Base-by-base conservation (phyloP, 2,888 invertebrate species). In the Empis stercorea region DNA sequence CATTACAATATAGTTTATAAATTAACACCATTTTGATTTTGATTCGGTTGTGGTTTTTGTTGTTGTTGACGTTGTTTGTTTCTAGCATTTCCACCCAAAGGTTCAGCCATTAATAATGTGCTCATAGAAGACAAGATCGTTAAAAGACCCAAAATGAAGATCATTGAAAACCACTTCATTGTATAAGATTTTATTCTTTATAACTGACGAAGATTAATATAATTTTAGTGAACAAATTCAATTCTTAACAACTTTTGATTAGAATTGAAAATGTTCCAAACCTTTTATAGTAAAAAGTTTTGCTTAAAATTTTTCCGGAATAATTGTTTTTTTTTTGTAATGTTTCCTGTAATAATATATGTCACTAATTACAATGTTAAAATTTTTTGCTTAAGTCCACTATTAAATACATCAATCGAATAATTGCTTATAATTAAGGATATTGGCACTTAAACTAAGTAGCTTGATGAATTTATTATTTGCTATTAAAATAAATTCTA, bases 131-230 rank as follows among this genome's bases (percentile, higher is more conserved):
- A 60, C 32, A 66, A 48, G 10, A 65, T 43, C 3, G 63, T 62
- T 51, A 66, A 48, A n/a, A 66, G 30, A 5, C 59, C 61, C 34
- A 66, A 53, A 14, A 66, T 49, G 30, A 63, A 54, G 32, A 64
- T 61, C 47, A 65, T 50, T 38, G 54, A 59, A 14, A 65, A 51
- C 58, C 62, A 63, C 60, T 66, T 64, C 65, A 66, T 66, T 16
- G 34, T n/a, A 20, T 17, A 39, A 7, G 20, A 14, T 34, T 43
- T 44, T 27, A 41, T 47, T n/a, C n/a, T n/a, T n/a, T n/a, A 39
- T n/a, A 37, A 43, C 46, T 37, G 44, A 16, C 39, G 14, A 44
- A 42, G 45, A 20, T 46, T 42, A 44, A 48, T 14, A 34, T n/a
- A 14, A 4, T 34, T n/a, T 14, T 14, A 14, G 14, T 14, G 9